A percentile compares a stretch with the other conserved stretches of the same genome.
These are phyloP conservation scores for Galendromus occidentalis DNA, from an alignment of 1,140 invertebrate genomes.

Conservation along the genomic window DNA sequence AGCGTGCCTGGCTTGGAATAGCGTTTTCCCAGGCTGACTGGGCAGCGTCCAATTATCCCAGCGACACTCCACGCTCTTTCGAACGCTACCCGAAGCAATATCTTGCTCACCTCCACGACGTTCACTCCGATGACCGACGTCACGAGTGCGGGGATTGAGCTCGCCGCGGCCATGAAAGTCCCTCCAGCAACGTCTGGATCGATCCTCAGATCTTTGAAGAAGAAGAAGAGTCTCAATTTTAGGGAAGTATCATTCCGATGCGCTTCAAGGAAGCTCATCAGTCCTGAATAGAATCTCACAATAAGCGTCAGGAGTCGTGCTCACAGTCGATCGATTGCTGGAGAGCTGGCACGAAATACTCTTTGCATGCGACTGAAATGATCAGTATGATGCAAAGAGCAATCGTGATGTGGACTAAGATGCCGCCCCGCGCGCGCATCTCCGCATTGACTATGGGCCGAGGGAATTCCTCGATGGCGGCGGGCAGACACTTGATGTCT, in stretches of 20 bases:
- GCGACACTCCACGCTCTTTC: too few species aligned
- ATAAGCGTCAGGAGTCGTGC: too few species aligned
- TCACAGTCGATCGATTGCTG: too few species aligned
- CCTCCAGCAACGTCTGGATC: conserved; percentile 73
- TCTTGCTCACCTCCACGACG: conserved; percentile 54
- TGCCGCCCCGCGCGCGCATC: conserved; percentile 52
- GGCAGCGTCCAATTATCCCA: too few species aligned
- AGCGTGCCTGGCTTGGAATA: too few species aligned
- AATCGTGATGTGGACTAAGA: conserved; percentile 60
- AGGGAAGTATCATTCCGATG: too few species aligned
- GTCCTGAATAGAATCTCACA: too few species aligned
- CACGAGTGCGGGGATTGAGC: conserved; percentile 77
- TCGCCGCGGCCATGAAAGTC: conserved; percentile 81
- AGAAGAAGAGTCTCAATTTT: too few species aligned
- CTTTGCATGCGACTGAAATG: conserved; percentile 72
- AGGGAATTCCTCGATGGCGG: conserved; percentile 76
- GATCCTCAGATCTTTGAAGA: conserved; percentile 31
- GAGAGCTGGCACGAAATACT: conserved; percentile 76
- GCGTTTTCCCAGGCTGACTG: too few species aligned
- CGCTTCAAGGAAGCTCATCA: too few species aligned
- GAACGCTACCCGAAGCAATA: too few species aligned
- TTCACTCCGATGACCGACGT: conserved; percentile 86
- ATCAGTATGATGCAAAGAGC: conserved; percentile 75
- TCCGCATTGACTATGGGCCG: conserved; percentile 50
- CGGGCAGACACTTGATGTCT: conserved; percentile 47